Percentiles rank a stretch among this genome's conserved stretches.
Conservation (phyloP, 2,797 vertebrate species). For the Anas bernieri region DNA sequence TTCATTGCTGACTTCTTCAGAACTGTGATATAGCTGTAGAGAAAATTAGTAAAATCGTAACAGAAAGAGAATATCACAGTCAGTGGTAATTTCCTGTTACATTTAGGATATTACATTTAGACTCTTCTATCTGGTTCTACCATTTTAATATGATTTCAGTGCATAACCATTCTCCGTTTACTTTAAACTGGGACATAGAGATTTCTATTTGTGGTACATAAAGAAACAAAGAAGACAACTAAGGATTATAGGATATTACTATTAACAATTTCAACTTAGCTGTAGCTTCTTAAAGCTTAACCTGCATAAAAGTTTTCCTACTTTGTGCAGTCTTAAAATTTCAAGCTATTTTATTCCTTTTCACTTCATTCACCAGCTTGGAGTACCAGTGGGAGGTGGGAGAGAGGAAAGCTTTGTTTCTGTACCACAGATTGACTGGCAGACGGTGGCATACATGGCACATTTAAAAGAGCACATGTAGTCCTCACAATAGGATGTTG, state of each 20-base stretch:
- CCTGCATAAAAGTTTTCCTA: neutral
- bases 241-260: neutral
- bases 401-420: neutral
- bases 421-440: neutral
- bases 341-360: neutral
- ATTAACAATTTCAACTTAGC: neutral
- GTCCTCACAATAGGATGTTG: neutral
- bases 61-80: neutral
- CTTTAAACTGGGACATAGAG: neutral
- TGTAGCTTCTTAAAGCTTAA: neutral
- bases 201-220: neutral
- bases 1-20: neutral
- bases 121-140: neutral
- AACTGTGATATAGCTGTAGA: neutral
- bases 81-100: neutral
- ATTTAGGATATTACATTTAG: neutral
- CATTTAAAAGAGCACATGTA: neutral
- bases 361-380: neutral
- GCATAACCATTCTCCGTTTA: neutral
- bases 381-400: neutral
- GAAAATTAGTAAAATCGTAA: neutral
- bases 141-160: neutral
- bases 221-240: neutral
- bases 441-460: neutral
- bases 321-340: neutral